Percentiles rank a stretch among this genome's conserved stretches.
phyloP scores from a whole-genome alignment of 2,113 vertebrate genomes.

The Girardinichthys multiradiatus region DNA sequence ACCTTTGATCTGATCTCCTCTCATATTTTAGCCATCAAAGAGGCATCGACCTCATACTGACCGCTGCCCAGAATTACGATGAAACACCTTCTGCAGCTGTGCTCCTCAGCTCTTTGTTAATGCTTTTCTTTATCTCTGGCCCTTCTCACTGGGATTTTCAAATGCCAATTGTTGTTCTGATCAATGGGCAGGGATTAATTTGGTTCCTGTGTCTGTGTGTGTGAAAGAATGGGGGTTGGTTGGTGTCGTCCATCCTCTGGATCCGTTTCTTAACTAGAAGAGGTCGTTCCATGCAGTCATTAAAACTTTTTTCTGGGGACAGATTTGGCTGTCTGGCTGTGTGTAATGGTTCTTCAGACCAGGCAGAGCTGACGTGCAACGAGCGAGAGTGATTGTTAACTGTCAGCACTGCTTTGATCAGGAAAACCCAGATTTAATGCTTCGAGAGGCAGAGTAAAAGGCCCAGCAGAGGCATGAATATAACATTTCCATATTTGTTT shows the following conservation, averaged over 20 bases:
- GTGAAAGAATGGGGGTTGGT: background rate
- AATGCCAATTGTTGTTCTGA: conserved; percentile 14
- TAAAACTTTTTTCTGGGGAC: conserved; percentile 52
- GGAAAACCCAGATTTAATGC: conserved; percentile 32
- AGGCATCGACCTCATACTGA: conserved; percentile 32
- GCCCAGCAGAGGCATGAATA: background rate
- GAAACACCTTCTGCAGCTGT: conserved; percentile 49
- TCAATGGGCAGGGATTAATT: conserved; percentile 19
- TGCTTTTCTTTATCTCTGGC: conserved; percentile 27
- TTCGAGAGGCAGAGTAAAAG: conserved; percentile 17
- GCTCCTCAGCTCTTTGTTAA: conserved; percentile 35
- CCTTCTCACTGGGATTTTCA: conserved; percentile 17
- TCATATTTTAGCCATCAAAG: conserved; percentile 66
- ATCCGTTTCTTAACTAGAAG: conserved; percentile 34
- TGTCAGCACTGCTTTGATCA: conserved; percentile 60
- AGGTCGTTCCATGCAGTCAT: conserved; percentile 47
- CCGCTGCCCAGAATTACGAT: conserved; percentile 34
- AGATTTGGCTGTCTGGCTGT: conserved; percentile 54
- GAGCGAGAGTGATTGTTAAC: conserved; percentile 40
- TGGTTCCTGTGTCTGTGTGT: conserved; percentile 3
- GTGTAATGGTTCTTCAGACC: conserved; percentile 58
- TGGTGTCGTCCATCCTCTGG: conserved; percentile 32
- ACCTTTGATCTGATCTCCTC: conserved; percentile 71
- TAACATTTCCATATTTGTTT: background rate
- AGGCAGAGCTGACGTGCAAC: conserved; percentile 32